Percentiles rank a stretch among this genome's conserved stretches.
Evolutionary conservation across 2,888 invertebrate genomes (phyloP).

Genomic region (Chrysotoxum bicinctum): DNA sequence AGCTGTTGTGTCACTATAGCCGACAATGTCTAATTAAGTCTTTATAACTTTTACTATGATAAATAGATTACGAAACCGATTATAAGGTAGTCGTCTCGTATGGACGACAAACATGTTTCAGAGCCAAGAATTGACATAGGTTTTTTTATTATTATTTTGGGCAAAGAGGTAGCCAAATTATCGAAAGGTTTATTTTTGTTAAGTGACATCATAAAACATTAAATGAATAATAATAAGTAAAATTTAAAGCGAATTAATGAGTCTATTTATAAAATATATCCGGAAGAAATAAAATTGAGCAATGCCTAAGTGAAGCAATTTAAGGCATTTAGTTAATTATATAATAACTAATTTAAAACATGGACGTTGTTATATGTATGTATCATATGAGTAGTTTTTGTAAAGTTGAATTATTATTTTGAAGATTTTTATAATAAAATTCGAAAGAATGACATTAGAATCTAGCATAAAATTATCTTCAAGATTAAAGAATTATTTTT

Average conservation of each 20-base stretch:
- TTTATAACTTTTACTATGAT: slow-evolving; percentile 63
- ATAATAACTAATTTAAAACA: neutral
- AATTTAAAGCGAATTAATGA: slow-evolving; percentile 12
- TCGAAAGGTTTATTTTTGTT: neutral
- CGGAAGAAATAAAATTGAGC: slow-evolving; percentile 12
- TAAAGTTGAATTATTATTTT: neutral
- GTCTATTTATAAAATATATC: slow-evolving; percentile 26
- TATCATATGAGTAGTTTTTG: neutral
- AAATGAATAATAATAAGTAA: slow-evolving; percentile 39
- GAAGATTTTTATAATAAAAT: too few relatives aligned
- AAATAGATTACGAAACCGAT: slow-evolving; percentile 63
- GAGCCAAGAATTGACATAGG: slow-evolving; percentile 36
- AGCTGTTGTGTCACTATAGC: slow-evolving; percentile 28
- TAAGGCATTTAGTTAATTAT: neutral
- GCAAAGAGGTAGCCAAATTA: neutral
- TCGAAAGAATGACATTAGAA: too few relatives aligned
- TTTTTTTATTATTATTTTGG: slow-evolving; percentile 33
- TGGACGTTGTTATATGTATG: neutral
- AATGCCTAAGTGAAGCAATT: neutral
- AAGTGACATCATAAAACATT: slow-evolving; percentile 45
- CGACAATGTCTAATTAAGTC: slow-evolving; percentile 28
- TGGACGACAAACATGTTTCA: slow-evolving; percentile 14
- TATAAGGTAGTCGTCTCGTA: slow-evolving; percentile 10
- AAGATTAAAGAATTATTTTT: too few relatives aligned
- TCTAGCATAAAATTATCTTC: too few relatives aligned